phyloP scores from a whole-genome alignment of 2,888 invertebrate species.

The Punctoribates punctum region DNA sequence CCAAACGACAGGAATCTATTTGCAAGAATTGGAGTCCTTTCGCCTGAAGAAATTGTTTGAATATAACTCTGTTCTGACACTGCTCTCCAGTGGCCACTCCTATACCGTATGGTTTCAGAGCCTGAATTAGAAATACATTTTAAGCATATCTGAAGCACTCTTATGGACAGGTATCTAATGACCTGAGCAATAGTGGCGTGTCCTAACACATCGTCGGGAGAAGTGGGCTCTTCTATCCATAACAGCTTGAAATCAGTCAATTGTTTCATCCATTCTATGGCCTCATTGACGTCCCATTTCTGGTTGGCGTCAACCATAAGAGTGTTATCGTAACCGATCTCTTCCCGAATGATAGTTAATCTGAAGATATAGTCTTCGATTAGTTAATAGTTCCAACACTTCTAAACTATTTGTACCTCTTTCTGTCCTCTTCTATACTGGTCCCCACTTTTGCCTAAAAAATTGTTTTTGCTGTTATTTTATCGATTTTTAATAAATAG shows the following conservation, averaged over 20 bases:
- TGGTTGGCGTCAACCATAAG: slow-evolving; percentile 87
- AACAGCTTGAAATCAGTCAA: slow-evolving; percentile 68
- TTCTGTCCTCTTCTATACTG: slow-evolving; percentile 69
- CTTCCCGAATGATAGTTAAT: slow-evolving; percentile 67
- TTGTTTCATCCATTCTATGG: slow-evolving; percentile 78
- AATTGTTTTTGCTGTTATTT: too few species aligned
- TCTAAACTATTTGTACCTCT: slow-evolving; percentile 48
- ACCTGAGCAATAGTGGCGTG: slow-evolving; percentile 74
- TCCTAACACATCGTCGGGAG: slow-evolving; percentile 81
- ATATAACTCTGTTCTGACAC: slow-evolving; percentile 85
- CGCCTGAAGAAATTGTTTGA: slow-evolving; percentile 81
- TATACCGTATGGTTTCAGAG: slow-evolving; percentile 66
- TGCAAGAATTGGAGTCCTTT: slow-evolving; percentile 80
- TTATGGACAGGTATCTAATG: slow-evolving; percentile 36
- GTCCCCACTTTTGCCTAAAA: slow-evolving; percentile 72
- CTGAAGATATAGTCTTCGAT: slow-evolving; percentile 53
- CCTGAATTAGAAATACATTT: too few species aligned
- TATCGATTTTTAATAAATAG: background rate
- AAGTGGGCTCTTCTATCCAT: slow-evolving; percentile 93
- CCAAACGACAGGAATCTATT: slow-evolving; percentile 82
- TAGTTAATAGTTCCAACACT: background rate
- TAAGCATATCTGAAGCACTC: too few species aligned
- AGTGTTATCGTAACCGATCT: slow-evolving; percentile 69
- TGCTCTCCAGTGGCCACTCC: slow-evolving; percentile 88
- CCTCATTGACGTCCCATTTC: slow-evolving; percentile 78